Conservation (phyloP, 2,113 vertebrate genomes). For the Seriola aureovittata region DNA sequence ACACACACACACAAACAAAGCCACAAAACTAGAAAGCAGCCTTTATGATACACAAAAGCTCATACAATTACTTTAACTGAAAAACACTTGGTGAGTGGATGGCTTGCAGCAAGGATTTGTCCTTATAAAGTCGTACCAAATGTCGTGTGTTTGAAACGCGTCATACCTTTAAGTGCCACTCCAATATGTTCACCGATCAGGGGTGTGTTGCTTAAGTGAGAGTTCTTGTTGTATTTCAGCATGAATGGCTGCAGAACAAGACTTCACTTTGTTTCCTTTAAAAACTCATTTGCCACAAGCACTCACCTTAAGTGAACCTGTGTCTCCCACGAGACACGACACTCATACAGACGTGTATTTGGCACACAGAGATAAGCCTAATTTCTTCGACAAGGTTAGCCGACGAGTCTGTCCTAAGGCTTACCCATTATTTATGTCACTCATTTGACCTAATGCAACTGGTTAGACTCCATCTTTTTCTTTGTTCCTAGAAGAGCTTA, state of each 20-base stretch:
- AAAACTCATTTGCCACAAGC: conserved; percentile 30
- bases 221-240: conserved; percentile 54
- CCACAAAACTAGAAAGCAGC: conserved; percentile 22
- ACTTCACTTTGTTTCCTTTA: conserved; percentile 32
- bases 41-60: conserved; percentile 5
- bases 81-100: background rate
- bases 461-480: background rate
- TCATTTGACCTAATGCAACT: conserved; percentile 21
- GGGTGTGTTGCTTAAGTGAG: conserved; percentile 28
- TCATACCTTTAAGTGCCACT: background rate
- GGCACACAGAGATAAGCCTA: background rate
- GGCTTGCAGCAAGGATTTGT: conserved; percentile 9
- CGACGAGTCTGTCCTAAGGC: background rate
- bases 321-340: conserved; percentile 17
- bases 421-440: conserved; percentile 24
- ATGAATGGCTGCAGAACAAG: conserved; percentile 43
- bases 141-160: conserved; percentile 1
- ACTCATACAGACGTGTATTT: conserved; percentile 33
- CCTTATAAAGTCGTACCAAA: background rate
- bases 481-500: conserved; percentile 2
- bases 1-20: conserved; percentile 1
- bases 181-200: background rate
- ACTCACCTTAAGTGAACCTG: conserved; percentile 22
- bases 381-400: conserved; percentile 41
- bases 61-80: background rate